Evolutionary conservation across 2,888 invertebrate genomes (phyloP).

Genomic region (Rugalucina vietnamica): DNA sequence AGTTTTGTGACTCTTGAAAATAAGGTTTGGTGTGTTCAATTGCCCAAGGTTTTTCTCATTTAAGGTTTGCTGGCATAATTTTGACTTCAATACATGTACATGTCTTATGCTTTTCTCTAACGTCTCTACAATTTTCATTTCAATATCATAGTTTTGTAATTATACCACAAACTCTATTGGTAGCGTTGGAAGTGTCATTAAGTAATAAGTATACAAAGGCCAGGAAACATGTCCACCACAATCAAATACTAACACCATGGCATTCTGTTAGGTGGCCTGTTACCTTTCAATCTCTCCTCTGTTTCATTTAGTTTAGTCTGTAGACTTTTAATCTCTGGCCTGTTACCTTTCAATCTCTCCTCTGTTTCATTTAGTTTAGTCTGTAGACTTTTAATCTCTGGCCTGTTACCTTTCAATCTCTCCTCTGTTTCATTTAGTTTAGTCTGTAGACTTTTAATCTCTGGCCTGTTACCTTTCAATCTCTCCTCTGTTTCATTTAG

Average conservation of each 20-base stretch:
- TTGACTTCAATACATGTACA: too few relatives aligned
- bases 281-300: conserved; percentile 81
- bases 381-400: conserved; percentile 67
- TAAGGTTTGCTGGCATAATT: too few relatives aligned
- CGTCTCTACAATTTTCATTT: too few relatives aligned
- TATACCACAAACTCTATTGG: neutral
- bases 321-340: conserved; percentile 68
- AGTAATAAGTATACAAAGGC: neutral
- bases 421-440: conserved; percentile 74
- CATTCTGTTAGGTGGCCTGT: neutral
- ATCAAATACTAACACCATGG: neutral
- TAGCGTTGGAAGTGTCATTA: too few relatives aligned
- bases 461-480: conserved; percentile 77
- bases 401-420: conserved; percentile 77
- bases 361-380: conserved; percentile 73
- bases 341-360: conserved; percentile 79
- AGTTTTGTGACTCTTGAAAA: too few relatives aligned
- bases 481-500: conserved; percentile 75
- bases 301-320: conserved; percentile 73
- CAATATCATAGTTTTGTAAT: neutral
- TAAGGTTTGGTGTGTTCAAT: too few relatives aligned
- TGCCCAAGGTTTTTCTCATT: too few relatives aligned
- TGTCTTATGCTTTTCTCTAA: too few relatives aligned
- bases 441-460: conserved; percentile 69
- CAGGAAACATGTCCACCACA: too few relatives aligned